These are phyloP conservation scores for Cantharis nigra DNA, from an alignment of 2,888 invertebrate species.

Conservation along the genomic window DNA sequence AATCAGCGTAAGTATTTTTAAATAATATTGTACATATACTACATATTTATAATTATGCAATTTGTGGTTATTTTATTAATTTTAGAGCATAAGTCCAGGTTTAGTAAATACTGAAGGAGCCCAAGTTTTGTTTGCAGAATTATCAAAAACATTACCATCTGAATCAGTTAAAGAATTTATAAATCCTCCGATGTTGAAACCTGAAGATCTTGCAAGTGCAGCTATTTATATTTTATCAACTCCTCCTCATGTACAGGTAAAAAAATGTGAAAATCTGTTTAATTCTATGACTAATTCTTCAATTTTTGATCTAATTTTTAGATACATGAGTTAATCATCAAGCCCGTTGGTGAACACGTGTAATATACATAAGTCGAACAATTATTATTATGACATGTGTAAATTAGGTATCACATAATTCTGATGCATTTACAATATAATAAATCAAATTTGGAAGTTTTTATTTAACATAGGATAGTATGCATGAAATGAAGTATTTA, in stretches of 20 bases:
- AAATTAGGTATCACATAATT: too few species aligned
- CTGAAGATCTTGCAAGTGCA: not conserved
- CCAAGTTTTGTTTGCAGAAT: not conserved
- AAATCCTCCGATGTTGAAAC: not conserved
- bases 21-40: not conserved
- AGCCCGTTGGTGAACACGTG: not conserved
- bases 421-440: too few species aligned
- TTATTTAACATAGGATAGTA: too few species aligned
- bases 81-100: not conserved
- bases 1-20: constrained; percentile 1
- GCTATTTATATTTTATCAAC: not conserved
- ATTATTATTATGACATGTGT: too few species aligned
- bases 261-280: not conserved
- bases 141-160: not conserved
- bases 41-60: too few species aligned
- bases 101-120: not conserved
- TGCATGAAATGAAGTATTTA: too few species aligned
- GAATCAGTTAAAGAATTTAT: not conserved
- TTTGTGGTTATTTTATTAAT: not conserved
- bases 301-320: not conserved
- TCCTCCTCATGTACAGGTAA: not conserved
- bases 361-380: not conserved
- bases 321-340: not conserved
- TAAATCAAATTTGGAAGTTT: too few species aligned
- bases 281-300: not conserved